These are phyloP conservation scores for Alosa alosa DNA, from an alignment of 2,113 vertebrate genomes.

Conservation along the genomic window DNA sequence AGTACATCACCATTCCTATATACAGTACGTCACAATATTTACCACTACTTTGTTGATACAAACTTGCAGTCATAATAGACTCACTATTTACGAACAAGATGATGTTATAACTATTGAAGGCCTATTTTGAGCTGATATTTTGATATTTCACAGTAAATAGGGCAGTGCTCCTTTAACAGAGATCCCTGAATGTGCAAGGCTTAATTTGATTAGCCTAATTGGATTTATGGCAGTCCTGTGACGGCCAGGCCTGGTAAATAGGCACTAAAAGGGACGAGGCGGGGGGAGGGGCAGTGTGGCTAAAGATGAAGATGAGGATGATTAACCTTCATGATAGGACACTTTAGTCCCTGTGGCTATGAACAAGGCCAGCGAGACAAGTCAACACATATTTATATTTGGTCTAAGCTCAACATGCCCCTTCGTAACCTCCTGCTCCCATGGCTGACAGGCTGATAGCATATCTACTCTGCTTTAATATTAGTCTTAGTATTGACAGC, in stretches of 20 bases:
- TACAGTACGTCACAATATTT: background rate
- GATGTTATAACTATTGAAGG: background rate
- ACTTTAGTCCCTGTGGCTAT: slow-evolving; percentile 1
- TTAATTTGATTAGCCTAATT: slow-evolving; percentile 69
- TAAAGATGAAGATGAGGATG: background rate
- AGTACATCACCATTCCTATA: background rate
- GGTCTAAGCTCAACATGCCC: slow-evolving; percentile 1
- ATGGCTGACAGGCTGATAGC: background rate
- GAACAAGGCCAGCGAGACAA: background rate
- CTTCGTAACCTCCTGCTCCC: background rate
- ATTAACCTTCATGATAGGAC: slow-evolving; percentile 31
- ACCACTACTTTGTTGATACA: background rate
- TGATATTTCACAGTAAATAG: background rate
- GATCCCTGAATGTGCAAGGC: slow-evolving; percentile 37
- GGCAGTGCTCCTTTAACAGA: slow-evolving; percentile 37
- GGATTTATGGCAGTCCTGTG: slow-evolving; percentile 65
- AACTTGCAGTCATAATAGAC: background rate
- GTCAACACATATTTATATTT: slow-evolving; percentile 17
- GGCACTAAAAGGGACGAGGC: slow-evolving; percentile 35
- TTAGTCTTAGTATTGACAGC: background rate
- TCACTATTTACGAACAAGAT: background rate
- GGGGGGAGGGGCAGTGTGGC: background rate
- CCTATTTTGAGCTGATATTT: background rate
- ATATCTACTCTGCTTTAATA: background rate
- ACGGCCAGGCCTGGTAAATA: slow-evolving; percentile 50